These are phyloP conservation scores for Branchinecta sandiegonensis DNA, from an alignment of 2,888 invertebrate species.

Conservation along the genomic window DNA sequence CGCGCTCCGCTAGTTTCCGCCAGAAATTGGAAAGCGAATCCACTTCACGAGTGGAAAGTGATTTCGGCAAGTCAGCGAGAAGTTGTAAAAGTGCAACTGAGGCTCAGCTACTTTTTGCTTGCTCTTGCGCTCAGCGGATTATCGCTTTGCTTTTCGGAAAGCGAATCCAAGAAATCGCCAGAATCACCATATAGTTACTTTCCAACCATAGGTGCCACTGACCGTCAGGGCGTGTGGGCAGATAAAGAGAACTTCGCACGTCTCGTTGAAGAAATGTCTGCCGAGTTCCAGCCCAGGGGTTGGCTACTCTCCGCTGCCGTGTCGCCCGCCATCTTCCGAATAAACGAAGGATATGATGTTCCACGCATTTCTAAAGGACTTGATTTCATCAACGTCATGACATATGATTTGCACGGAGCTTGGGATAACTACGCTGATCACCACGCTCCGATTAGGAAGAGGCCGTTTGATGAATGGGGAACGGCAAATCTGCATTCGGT, in stretches of 20 bases:
- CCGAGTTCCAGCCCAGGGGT: slow-evolving; percentile 44
- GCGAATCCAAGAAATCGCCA: no score
- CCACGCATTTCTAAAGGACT: slow-evolving; percentile 44
- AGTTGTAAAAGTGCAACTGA: no score
- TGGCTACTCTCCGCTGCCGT: slow-evolving; percentile 44
- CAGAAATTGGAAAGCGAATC: no score
- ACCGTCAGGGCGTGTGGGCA: slow-evolving; percentile 36
- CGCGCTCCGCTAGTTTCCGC: no score
- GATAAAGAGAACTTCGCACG: slow-evolving; percentile 44
- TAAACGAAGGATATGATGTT: slow-evolving; percentile 52
- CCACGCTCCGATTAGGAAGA: slow-evolving; percentile 39
- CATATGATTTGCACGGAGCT: slow-evolving; percentile 46
- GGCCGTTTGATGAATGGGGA: slow-evolving; percentile 25
- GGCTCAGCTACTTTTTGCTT: no score
- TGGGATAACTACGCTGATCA: slow-evolving; percentile 36
- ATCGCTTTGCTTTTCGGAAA: no score
- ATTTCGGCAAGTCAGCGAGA: no score
- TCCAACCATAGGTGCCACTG: slow-evolving; percentile 33
- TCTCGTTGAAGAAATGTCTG: slow-evolving; percentile 45
- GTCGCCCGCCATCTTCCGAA: slow-evolving; percentile 45
- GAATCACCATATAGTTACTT: no score
- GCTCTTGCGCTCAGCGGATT: no score
- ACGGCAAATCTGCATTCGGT: slow-evolving; percentile 22
- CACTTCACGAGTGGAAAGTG: no score
- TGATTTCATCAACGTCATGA: slow-evolving; percentile 53